A percentile compares a stretch with the other conserved stretches of the same genome.
Evolutionary conservation across 2,888 invertebrate species (phyloP).

Genomic region (Sphaeridia pumilis): DNA sequence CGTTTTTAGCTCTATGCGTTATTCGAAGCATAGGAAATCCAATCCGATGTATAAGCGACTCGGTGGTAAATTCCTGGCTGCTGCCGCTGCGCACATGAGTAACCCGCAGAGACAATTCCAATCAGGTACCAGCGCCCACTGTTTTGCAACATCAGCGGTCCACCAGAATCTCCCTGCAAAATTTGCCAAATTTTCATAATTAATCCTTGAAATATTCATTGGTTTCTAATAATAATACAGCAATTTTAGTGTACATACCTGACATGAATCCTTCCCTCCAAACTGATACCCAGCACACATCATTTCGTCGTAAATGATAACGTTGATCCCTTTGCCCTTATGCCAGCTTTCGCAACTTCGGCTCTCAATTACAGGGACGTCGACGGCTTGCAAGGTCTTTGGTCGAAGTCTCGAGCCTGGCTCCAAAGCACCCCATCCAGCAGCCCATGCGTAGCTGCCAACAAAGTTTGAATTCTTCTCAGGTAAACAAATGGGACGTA

Average conservation of each 20-base stretch:
- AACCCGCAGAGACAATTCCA: slow-evolving; percentile 83
- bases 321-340: slow-evolving; percentile 64
- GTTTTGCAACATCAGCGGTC: slow-evolving; percentile 78
- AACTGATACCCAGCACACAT: slow-evolving; percentile 84
- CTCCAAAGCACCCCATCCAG: slow-evolving; percentile 81
- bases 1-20: too few species aligned
- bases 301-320: slow-evolving; percentile 89
- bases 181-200: background rate
- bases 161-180: slow-evolving; percentile 68
- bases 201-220: background rate
- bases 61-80: slow-evolving; percentile 90
- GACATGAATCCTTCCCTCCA: slow-evolving; percentile 70
- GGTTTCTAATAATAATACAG: background rate
- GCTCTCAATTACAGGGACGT: slow-evolving; percentile 86
- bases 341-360: slow-evolving; percentile 59
- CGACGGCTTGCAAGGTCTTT: slow-evolving; percentile 78
- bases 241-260: slow-evolving; percentile 41
- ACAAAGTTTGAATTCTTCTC: slow-evolving; percentile 79
- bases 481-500: slow-evolving; percentile 81
- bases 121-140: slow-evolving; percentile 81
- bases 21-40: slow-evolving; percentile 64
- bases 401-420: slow-evolving; percentile 73
- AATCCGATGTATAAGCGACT: slow-evolving; percentile 84
- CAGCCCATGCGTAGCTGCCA: slow-evolving; percentile 83
- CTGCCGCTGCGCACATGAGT: slow-evolving; percentile 83